Conservation (phyloP, 1,140 invertebrate genomes). For the Augochlora pura region DNA sequence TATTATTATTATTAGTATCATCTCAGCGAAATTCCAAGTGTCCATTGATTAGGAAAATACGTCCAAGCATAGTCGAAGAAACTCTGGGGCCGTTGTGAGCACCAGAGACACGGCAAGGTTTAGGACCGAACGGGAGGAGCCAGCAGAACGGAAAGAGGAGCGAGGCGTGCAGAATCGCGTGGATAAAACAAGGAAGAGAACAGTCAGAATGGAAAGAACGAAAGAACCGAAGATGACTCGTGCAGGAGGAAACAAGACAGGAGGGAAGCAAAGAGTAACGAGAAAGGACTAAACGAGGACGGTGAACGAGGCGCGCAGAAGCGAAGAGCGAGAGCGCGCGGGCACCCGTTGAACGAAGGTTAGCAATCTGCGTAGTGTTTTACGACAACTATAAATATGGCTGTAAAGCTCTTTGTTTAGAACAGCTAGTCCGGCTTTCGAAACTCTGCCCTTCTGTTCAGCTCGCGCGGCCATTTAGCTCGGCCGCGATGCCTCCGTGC, state of each 20-base stretch:
- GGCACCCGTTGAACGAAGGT: conserved; percentile 59
- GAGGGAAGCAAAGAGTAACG: conserved; percentile 20
- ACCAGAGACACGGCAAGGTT: not conserved
- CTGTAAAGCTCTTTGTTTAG: conserved; percentile 78
- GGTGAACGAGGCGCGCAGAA: conserved; percentile 23
- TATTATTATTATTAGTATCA: too few species aligned
- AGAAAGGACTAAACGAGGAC: conserved; percentile 30
- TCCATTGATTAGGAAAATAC: too few species aligned
- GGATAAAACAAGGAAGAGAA: not conserved
- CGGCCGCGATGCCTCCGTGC: conserved; percentile 11
- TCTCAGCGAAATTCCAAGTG: too few species aligned
- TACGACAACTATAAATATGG: conserved; percentile 79
- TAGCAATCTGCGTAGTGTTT: conserved; percentile 77
- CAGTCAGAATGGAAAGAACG: conserved; percentile 1
- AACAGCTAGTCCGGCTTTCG: conserved; percentile 73
- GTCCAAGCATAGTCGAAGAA: not conserved
- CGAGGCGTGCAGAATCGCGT: not conserved
- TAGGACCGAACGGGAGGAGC: not conserved
- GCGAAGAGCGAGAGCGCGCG: conserved; percentile 14
- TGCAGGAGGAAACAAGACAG: not conserved
- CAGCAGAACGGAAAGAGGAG: conserved; percentile 4
- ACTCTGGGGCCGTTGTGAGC: not conserved
- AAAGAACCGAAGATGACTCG: conserved; percentile 1
- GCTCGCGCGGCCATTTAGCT: conserved; percentile 39
- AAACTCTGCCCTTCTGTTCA: conserved; percentile 57